These are phyloP conservation scores for Saxicola maurus DNA, from an alignment of 2,797 vertebrate species.

Conservation along the genomic window DNA sequence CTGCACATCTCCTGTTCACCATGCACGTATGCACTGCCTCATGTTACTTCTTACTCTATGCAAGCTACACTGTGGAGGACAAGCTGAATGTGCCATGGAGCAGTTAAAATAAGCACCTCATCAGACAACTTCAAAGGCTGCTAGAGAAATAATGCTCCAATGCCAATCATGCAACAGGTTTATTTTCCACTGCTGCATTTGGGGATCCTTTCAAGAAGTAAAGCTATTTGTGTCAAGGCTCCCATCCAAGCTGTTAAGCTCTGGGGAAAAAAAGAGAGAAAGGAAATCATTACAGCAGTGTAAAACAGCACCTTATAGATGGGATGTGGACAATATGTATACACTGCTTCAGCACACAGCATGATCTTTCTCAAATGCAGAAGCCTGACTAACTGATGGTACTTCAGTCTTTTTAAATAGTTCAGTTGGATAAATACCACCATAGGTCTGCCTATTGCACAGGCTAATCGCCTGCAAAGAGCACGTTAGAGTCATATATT, in stretches of 20 bases:
- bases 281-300: slow-evolving; percentile 1
- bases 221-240: background rate
- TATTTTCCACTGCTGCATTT: background rate
- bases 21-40: rapidly evolving
- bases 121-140: background rate
- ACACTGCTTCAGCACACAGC: background rate
- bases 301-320: background rate
- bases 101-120: background rate
- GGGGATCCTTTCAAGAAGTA: background rate
- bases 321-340: background rate
- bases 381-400: background rate
- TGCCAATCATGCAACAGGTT: background rate
- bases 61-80: rapidly evolving
- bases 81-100: background rate
- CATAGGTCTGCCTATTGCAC: background rate
- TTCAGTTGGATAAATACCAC: background rate
- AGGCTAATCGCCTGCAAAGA: slow-evolving; percentile 1
- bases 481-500: background rate
- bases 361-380: background rate
- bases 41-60: rapidly evolving
- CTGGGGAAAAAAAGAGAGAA: background rate
- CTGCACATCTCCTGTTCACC: background rate
- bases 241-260: background rate
- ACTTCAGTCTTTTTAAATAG: background rate
- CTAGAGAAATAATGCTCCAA: background rate